phyloP scores from a whole-genome alignment of 2,888 invertebrate species.

The Apomyelois bistriatella region DNA sequence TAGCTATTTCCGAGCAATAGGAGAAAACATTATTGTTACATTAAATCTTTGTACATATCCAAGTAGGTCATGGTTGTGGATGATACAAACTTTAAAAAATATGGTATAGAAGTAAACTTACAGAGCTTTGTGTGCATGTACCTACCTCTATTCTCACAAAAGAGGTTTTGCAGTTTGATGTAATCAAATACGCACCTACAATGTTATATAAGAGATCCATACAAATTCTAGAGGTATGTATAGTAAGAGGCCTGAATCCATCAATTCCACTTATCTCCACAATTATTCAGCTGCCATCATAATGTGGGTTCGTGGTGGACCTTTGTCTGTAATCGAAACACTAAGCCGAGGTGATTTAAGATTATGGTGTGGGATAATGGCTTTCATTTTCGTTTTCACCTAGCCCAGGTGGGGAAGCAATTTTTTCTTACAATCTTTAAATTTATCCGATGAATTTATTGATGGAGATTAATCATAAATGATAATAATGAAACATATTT shows the following conservation, averaged over 20 bases:
- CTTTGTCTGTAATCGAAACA: conserved; percentile 78
- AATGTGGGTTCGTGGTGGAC: conserved; percentile 71
- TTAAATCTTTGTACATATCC: too few species aligned
- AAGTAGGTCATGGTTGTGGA: too few species aligned
- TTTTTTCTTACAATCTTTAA: conserved; percentile 63
- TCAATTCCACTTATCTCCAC: conserved; percentile 73
- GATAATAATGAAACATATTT: neutral
- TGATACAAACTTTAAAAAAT: too few species aligned
- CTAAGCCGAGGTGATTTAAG: conserved; percentile 78
- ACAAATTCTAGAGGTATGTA: neutral
- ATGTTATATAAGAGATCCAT: neutral
- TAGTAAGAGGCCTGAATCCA: conserved; percentile 39
- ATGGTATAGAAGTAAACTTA: too few species aligned
- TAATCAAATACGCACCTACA: too few species aligned
- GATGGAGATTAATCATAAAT: conserved; percentile 41
- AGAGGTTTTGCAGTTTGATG: too few species aligned
- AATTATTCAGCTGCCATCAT: conserved; percentile 77
- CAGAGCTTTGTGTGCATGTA: too few species aligned
- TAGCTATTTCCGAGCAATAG: too few species aligned
- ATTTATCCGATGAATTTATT: conserved; percentile 50
- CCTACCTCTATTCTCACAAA: too few species aligned
- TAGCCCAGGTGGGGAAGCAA: conserved; percentile 64
- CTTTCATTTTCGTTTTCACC: conserved; percentile 66
- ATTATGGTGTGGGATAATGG: conserved; percentile 77
- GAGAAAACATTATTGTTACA: too few species aligned